phyloP scores from a whole-genome alignment of 1,140 invertebrate species.

The Melipona quadrifasciata region DNA sequence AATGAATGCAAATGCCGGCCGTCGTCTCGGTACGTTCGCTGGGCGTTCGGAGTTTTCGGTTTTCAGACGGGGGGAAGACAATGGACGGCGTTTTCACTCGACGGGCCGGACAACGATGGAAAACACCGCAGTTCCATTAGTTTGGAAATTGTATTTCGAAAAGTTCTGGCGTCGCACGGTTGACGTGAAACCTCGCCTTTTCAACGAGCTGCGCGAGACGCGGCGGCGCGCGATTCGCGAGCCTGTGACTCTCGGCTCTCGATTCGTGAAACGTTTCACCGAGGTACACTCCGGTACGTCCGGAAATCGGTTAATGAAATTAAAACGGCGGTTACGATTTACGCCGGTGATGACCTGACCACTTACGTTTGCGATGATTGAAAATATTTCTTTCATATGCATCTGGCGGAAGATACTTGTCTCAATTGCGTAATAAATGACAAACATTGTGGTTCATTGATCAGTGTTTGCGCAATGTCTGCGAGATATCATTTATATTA shows the following conservation, averaged over 20 bases:
- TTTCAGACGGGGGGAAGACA: constrained; percentile 1
- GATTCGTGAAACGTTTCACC: not conserved
- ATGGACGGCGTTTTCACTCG: constrained; percentile 1
- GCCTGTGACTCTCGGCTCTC: not conserved
- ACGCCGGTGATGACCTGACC: too few relatives aligned
- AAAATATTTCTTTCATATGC: too few relatives aligned
- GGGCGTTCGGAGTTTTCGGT: not conserved
- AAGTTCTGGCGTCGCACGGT: not conserved
- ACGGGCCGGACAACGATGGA: not conserved
- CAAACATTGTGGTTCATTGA: too few relatives aligned
- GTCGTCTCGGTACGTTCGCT: not conserved
- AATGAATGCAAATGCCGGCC: not conserved
- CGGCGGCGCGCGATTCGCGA: not conserved
- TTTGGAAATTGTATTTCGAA: constrained; percentile 18
- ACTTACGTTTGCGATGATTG: too few relatives aligned
- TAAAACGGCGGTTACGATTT: too few relatives aligned
- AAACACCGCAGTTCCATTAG: constrained; percentile 3
- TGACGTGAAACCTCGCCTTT: not conserved
- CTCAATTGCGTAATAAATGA: too few relatives aligned
- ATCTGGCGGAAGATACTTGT: too few relatives aligned
- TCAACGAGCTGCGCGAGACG: not conserved
- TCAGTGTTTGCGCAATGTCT: too few relatives aligned
- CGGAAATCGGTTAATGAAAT: too few relatives aligned
- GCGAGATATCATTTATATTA: too few relatives aligned
- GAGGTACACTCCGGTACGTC: too few relatives aligned